These are phyloP conservation scores for Danio choprae DNA, from an alignment of 2,797 vertebrate genomes.

Conservation along the genomic window DNA sequence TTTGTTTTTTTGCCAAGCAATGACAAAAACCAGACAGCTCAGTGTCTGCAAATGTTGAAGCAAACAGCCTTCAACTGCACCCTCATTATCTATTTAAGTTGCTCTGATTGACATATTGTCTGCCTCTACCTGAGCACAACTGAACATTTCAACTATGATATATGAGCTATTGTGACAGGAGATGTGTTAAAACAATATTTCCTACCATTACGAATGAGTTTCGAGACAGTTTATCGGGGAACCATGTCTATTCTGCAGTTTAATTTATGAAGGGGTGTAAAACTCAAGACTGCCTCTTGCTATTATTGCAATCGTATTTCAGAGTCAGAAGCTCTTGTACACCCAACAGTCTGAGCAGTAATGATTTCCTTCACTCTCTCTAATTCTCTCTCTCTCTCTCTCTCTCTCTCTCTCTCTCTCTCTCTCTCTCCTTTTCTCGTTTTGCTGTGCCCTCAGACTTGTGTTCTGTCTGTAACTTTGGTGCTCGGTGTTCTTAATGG, in stretches of 20 bases:
- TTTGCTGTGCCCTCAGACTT: constrained; percentile 55
- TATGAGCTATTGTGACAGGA: constrained; percentile 60
- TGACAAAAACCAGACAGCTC: constrained; percentile 67
- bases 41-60: constrained; percentile 12
- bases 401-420: constrained; percentile 63
- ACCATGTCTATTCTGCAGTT: constrained; percentile 57
- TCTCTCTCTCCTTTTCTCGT: constrained; percentile 60
- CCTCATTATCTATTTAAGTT: constrained; percentile 56
- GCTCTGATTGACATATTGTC: constrained; percentile 67
- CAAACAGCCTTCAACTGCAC: constrained; percentile 60
- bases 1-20: constrained; percentile 68
- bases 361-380: constrained; percentile 56
- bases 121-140: constrained; percentile 63
- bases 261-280: constrained; percentile 73
- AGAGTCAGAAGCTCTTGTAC: constrained; percentile 71
- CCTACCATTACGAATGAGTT: constrained; percentile 61
- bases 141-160: constrained; percentile 61
- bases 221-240: constrained; percentile 66
- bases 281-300: constrained; percentile 68
- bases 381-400: too few relatives aligned
- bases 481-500: constrained; percentile 69
- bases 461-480: constrained; percentile 68
- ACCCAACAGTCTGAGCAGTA: constrained; percentile 66
- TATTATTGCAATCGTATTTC: constrained; percentile 80
- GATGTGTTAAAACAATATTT: constrained; percentile 74